A percentile compares a stretch with the other conserved stretches of the same genome.
Conservation (phyloP, 1,140 invertebrate genomes). For the Mizuhopecten yessoensis region DNA sequence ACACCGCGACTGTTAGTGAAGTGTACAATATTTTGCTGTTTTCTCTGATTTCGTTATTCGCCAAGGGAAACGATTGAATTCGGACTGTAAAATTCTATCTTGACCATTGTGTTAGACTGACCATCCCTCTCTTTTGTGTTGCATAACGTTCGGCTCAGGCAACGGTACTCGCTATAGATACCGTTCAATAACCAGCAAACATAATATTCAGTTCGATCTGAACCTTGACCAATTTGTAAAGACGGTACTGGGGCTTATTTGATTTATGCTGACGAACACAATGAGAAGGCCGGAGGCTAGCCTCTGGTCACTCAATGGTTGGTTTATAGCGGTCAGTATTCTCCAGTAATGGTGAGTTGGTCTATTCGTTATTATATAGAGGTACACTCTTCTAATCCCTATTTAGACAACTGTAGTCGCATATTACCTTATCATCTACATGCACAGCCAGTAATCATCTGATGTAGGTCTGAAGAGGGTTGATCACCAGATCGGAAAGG, state of each 20-base stretch:
- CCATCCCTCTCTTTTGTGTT: not conserved
- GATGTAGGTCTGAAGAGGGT: too few species aligned
- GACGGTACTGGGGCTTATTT: not conserved
- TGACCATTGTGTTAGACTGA: not conserved
- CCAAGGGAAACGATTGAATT: not conserved
- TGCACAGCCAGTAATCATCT: too few species aligned
- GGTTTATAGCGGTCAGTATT: not conserved
- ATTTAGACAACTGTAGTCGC: not conserved
- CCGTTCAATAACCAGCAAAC: not conserved
- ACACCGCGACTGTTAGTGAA: not conserved
- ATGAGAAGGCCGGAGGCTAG: not conserved
- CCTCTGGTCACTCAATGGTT: not conserved
- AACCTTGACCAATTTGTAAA: conserved; percentile 34
- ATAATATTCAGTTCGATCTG: conserved; percentile 7
- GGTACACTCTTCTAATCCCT: not conserved
- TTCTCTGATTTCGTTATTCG: too few species aligned
- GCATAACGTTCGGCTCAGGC: not conserved
- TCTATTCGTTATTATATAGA: not conserved
- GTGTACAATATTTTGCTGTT: not conserved
- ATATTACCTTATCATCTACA: too few species aligned
- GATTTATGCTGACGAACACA: conserved; percentile 26
- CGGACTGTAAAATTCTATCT: not conserved
- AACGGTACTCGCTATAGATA: not conserved
- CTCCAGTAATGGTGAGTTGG: not conserved
- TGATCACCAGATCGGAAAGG: too few species aligned